Conservation (phyloP, 92 coral and sea anemone species). For the Epizoanthus ramosus region DNA sequence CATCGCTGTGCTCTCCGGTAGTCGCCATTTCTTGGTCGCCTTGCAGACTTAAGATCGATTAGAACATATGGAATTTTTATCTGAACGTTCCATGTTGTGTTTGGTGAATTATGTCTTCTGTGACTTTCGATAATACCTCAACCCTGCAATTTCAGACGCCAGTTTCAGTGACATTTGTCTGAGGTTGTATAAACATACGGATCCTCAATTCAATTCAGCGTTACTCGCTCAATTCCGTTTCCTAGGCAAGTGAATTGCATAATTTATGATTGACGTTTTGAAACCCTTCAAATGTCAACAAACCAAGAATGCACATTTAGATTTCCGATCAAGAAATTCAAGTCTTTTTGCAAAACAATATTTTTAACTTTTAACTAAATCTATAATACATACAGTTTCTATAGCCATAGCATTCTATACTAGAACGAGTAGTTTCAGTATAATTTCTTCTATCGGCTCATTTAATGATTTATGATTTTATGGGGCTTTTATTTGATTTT, state of each 20-base stretch:
- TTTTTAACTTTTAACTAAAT: neutral
- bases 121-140: neutral
- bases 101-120: neutral
- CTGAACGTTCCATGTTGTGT: neutral
- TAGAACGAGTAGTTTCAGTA: too few species aligned
- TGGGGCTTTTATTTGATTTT: too few species aligned
- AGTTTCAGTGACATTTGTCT: neutral
- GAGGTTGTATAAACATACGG: constrained; percentile 16
- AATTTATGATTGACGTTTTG: constrained; percentile 80
- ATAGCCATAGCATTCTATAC: too few species aligned
- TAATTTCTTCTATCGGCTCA: too few species aligned
- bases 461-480: too few species aligned
- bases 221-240: constrained; percentile 58
- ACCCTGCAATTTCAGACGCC: neutral
- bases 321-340: neutral
- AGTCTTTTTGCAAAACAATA: neutral
- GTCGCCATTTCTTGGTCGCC: constrained; percentile 29
- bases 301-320: neutral
- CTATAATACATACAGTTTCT: neutral
- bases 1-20: constrained; percentile 18
- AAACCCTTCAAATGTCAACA: constrained; percentile 37
- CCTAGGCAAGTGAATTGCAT: constrained; percentile 71
- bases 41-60: neutral
- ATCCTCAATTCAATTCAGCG: neutral
- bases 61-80: neutral